Evolutionary conservation across 1,140 invertebrate genomes (phyloP).

Genomic region (Diplogasteroides magnus): DNA sequence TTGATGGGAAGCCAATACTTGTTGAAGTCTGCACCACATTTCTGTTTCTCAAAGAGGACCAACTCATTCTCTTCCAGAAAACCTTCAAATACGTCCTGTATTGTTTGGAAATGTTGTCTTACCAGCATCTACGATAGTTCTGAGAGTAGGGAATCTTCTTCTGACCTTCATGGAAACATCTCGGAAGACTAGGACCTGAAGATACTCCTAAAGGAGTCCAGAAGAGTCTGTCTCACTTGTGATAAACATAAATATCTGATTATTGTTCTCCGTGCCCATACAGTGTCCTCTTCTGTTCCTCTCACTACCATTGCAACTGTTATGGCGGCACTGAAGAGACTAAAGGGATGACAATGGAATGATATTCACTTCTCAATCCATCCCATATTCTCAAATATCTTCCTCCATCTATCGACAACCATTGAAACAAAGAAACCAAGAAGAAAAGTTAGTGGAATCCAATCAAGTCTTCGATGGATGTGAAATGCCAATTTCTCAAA

Average conservation of each 20-base stretch:
- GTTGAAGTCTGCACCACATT: slow-evolving; percentile 18
- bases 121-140: slow-evolving; percentile 50
- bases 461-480: neutral
- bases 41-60: too few relatives aligned
- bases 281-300: slow-evolving; percentile 11
- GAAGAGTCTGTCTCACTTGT: slow-evolving; percentile 7
- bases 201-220: neutral
- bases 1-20: slow-evolving; percentile 51
- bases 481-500: slow-evolving; percentile 3
- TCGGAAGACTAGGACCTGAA: slow-evolving; percentile 29
- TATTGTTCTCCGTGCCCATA: slow-evolving; percentile 16
- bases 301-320: slow-evolving; percentile 14
- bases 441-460: slow-evolving; percentile 17
- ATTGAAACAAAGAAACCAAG: slow-evolving; percentile 16
- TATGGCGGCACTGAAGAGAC: slow-evolving; percentile 25
- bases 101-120: too few relatives aligned
- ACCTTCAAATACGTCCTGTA: too few relatives aligned
- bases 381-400: slow-evolving; percentile 8
- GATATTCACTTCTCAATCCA: slow-evolving; percentile 8
- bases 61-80: slow-evolving; percentile 36
- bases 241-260: slow-evolving; percentile 26
- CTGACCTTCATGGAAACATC: slow-evolving; percentile 52
- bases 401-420: slow-evolving; percentile 11
- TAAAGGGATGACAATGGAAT: neutral
- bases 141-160: slow-evolving; percentile 48